Conservation (phyloP, 2,113 vertebrate species). For the Calidris pugnax region DNA sequence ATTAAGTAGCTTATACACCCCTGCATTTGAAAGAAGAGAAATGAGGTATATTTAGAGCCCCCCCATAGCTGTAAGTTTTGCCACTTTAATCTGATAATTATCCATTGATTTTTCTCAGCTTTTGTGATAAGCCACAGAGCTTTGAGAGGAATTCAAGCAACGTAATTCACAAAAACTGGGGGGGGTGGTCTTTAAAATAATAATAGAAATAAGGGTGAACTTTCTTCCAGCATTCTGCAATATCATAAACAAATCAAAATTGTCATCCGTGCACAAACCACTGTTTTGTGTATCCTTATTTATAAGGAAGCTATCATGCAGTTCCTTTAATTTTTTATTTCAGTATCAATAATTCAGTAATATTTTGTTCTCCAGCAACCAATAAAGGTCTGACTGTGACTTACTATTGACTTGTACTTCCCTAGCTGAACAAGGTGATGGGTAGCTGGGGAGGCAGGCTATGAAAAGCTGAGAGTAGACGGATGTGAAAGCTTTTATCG, state of each 20-base stretch:
- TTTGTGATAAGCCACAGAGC: background rate
- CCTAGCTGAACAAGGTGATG: background rate
- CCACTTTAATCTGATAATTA: background rate
- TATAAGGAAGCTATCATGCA: background rate
- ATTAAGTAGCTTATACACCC: background rate
- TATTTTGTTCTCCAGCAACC: background rate
- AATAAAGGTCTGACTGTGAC: background rate
- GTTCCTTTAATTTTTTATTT: background rate
- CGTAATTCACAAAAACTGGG: background rate
- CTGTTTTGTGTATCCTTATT: background rate
- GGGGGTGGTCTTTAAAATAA: background rate
- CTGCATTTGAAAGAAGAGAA: background rate
- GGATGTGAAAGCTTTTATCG: background rate
- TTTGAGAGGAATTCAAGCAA: background rate
- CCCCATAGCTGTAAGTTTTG: background rate
- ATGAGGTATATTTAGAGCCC: background rate
- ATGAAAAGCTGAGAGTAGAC: background rate
- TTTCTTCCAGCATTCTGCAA: background rate
- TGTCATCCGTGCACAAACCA: background rate
- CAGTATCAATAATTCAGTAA: too few species aligned
- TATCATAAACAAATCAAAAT: background rate
- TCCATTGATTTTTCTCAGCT: background rate
- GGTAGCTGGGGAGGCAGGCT: fast-evolving
- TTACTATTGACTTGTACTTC: background rate
- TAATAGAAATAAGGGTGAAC: background rate